Conservation (phyloP, 2,113 vertebrate species). For the Oreochromis spilurus region DNA sequence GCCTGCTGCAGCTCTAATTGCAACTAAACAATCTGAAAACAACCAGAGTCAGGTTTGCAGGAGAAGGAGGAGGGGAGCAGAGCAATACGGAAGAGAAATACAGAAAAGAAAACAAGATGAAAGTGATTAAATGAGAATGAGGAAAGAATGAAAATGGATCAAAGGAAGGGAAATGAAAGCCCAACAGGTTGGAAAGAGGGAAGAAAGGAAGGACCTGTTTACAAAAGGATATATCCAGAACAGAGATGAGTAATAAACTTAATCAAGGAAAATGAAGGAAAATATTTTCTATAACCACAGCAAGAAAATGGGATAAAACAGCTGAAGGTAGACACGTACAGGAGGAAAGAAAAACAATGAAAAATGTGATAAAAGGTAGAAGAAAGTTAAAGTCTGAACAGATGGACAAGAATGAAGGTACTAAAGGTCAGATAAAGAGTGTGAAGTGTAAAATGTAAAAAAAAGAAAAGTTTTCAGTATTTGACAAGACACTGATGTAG, state of each 20-base stretch:
- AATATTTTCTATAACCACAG: neutral
- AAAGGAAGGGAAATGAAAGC: neutral
- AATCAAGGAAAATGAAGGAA: neutral
- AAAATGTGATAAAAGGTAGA: neutral
- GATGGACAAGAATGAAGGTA: neutral
- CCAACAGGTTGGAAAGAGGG: neutral
- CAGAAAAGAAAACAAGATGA: neutral
- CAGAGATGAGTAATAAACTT: neutral
- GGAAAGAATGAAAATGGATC: neutral
- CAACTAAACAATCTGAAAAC: constrained; percentile 58
- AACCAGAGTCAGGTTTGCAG: constrained; percentile 9
- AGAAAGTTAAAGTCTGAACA: neutral
- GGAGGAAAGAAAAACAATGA: neutral
- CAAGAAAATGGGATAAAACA: neutral
- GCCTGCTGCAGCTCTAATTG: constrained; percentile 53
- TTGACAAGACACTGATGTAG: neutral
- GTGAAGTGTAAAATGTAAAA: neutral
- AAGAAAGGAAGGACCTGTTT: neutral
- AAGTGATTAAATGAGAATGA: neutral
- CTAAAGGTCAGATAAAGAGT: neutral
- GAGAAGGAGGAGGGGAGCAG: neutral
- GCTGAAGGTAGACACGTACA: neutral
- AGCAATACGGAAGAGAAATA: neutral
- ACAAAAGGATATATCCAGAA: neutral
- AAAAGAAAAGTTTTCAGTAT: neutral